Evolutionary conservation across 2,888 invertebrate species (phyloP).

Genomic region (Choreutis nemorana): DNA sequence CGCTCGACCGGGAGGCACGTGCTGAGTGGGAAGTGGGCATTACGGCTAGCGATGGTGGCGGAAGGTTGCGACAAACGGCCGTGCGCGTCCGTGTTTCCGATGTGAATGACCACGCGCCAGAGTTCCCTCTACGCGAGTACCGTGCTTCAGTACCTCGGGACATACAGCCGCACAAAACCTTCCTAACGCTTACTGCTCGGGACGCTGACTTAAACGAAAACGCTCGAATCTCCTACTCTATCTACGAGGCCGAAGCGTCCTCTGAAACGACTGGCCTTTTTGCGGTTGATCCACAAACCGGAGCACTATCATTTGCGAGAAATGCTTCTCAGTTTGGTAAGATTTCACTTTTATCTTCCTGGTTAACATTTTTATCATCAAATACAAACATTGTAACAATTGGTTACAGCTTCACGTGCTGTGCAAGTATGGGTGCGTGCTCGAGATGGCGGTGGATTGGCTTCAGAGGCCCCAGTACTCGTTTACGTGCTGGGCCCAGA

Average conservation of each 20-base stretch:
- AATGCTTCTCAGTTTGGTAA: slow-evolving; percentile 63
- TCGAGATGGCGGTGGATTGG: slow-evolving; percentile 82
- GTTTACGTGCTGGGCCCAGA: slow-evolving; percentile 78
- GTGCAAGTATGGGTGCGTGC: slow-evolving; percentile 92
- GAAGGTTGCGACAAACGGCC: slow-evolving; percentile 76
- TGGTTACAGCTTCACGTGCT: slow-evolving; percentile 70
- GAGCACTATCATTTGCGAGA: slow-evolving; percentile 74
- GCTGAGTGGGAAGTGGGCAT: slow-evolving; percentile 71
- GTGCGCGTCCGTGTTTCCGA: slow-evolving; percentile 84
- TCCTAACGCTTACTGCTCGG: slow-evolving; percentile 62
- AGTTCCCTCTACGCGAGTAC: slow-evolving; percentile 79
- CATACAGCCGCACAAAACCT: slow-evolving; percentile 38
- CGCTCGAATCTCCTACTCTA: slow-evolving; percentile 76
- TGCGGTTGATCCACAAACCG: slow-evolving; percentile 76
- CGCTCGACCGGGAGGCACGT: slow-evolving; percentile 78
- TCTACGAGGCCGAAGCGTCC: slow-evolving; percentile 69
- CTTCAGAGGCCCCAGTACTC: slow-evolving; percentile 83
- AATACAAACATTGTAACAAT: background rate
- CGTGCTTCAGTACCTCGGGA: slow-evolving; percentile 71
- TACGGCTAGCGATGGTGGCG: slow-evolving; percentile 83
- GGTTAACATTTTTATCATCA: background rate
- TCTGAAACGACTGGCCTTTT: slow-evolving; percentile 73
- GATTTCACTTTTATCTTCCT: slow-evolving; percentile 4
- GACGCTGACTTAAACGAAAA: slow-evolving; percentile 81
- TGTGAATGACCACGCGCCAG: slow-evolving; percentile 84